phyloP scores from a whole-genome alignment of 2,797 vertebrate species.

The Rhinoraja longicauda region DNA sequence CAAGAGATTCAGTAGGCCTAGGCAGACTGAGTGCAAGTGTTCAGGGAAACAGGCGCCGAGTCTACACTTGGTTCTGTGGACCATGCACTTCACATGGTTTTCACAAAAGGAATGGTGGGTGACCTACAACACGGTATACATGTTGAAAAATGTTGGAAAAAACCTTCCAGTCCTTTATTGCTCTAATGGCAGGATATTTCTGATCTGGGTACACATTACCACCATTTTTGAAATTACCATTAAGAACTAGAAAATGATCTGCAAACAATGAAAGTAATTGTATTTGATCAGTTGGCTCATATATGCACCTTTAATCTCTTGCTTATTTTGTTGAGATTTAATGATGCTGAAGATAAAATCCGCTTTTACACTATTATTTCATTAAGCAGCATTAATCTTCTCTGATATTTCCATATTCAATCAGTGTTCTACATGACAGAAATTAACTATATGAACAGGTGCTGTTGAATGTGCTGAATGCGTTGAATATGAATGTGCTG shows the following conservation, averaged over 20 bases:
- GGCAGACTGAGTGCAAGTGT: no score
- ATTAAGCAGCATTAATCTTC: neutral
- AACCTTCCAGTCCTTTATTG: no score
- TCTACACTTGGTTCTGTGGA: no score
- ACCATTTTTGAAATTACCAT: neutral
- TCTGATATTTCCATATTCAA: neutral
- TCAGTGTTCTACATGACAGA: neutral
- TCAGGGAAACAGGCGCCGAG: no score
- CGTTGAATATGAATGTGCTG: no score
- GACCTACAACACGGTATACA: no score
- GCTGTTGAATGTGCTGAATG: no score
- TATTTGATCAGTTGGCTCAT: neutral
- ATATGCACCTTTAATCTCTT: neutral
- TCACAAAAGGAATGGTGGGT: no score
- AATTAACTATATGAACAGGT: neutral
- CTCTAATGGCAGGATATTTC: neutral
- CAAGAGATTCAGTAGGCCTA: no score
- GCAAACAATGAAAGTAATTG: neutral
- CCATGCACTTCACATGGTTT: no score
- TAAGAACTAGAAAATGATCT: neutral
- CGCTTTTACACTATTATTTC: neutral
- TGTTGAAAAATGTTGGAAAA: no score
- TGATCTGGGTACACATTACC: neutral
- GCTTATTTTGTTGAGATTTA: neutral
- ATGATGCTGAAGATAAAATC: neutral